Percentiles rank a stretch among this genome's conserved stretches.
Conservation (phyloP, 2,113 vertebrate genomes). For the Atherinomorus stipes region DNA sequence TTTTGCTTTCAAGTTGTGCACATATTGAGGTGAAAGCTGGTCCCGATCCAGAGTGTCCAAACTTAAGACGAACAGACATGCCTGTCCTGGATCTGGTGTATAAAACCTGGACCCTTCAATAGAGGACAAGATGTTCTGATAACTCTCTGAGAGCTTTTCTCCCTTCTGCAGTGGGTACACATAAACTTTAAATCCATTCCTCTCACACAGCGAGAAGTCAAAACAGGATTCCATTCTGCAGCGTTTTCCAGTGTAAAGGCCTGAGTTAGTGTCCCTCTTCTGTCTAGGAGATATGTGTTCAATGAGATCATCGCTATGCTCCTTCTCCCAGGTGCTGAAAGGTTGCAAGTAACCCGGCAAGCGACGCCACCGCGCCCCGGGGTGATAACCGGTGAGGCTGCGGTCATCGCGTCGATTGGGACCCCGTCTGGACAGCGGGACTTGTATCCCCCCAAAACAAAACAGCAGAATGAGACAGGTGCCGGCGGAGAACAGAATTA, state of each 20-base stretch:
- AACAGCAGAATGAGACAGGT: constrained; percentile 88
- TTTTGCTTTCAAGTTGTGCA: constrained; percentile 94
- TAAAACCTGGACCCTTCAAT: constrained; percentile 95
- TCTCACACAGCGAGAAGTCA: constrained; percentile 91
- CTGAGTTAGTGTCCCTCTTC: constrained; percentile 87
- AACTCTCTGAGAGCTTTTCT: constrained; percentile 98
- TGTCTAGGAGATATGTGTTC: constrained; percentile 87
- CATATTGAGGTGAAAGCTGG: constrained; percentile 97
- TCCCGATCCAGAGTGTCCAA: constrained; percentile 97
- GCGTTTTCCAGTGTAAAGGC: constrained; percentile 87
- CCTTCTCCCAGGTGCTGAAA: constrained; percentile 85
- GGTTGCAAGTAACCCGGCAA: constrained; percentile 85
- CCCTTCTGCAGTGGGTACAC: constrained; percentile 96
- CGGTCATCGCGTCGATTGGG: constrained; percentile 82
- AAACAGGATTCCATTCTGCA: constrained; percentile 99
- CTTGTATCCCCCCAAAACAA: constrained; percentile 89
- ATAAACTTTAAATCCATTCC: constrained; percentile 96
- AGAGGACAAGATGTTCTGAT: constrained; percentile 94
- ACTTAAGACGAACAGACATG: constrained; percentile 95
- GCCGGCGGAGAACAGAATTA: constrained; percentile 91
- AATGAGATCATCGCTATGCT: constrained; percentile 79
- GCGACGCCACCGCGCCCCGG: constrained; percentile 87
- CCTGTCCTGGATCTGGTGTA: constrained; percentile 93
- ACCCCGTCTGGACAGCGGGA: constrained; percentile 82
- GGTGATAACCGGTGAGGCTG: constrained; percentile 80